Evolutionary conservation across 2,797 vertebrate genomes (phyloP).

Genomic region (Moxostoma hubbsi): DNA sequence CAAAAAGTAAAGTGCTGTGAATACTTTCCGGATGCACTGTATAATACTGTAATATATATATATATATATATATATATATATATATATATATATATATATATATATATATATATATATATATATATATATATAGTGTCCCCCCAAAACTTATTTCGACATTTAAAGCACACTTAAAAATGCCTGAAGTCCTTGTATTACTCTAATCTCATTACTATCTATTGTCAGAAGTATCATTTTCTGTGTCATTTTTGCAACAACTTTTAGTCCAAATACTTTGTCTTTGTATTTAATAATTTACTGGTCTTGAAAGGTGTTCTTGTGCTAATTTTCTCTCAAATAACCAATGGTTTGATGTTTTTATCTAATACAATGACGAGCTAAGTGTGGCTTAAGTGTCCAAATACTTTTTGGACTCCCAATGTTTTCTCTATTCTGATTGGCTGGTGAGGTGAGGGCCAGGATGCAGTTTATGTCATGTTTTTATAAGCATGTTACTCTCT

Average conservation of each 20-base stretch:
- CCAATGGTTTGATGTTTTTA: not conserved
- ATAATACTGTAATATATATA: too few species aligned
- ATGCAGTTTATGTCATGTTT: conserved; percentile 26
- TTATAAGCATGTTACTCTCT: conserved; percentile 11
- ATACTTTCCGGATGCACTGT: too few species aligned
- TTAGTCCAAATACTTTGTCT: not conserved
- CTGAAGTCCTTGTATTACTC: not conserved
- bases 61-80: too few species aligned
- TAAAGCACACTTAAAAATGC: not conserved
- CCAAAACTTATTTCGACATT: not conserved
- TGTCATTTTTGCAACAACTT: too few species aligned
- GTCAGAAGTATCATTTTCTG: too few species aligned
- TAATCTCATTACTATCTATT: too few species aligned
- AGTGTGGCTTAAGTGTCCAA: not conserved
- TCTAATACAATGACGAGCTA: not conserved
- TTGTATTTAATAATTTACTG: not conserved
- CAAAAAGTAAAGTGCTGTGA: too few species aligned
- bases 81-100: too few species aligned
- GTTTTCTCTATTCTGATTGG: not conserved
- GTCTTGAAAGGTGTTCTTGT: not conserved
- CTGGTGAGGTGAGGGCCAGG: conserved; percentile 11
- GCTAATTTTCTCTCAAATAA: not conserved
- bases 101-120: too few species aligned
- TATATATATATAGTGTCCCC: not conserved
- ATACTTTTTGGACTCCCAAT: not conserved